Base-by-base conservation (phyloP, 2,888 invertebrate species). In the Oscheius onirici region DNA sequence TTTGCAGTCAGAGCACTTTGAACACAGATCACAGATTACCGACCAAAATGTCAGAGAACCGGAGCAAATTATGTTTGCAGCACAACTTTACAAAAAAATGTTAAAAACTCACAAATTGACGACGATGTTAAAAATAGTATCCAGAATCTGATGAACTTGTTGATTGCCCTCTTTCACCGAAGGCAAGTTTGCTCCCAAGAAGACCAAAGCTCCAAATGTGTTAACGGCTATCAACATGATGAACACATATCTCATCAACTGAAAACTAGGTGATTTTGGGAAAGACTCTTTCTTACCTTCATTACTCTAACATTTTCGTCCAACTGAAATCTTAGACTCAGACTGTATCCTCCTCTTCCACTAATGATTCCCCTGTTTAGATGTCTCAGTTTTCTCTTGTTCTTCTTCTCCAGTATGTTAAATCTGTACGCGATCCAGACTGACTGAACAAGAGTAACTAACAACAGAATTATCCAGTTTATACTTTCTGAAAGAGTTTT, bases 251-350 rank as follows among this genome's bases (percentile, higher is more conserved):
- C 34, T 46, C 63, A 63, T 49, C 34, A 63, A 34, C 63, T 63
- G 60, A 6, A 58, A n/a, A n/a, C n/a, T n/a, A n/a, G n/a, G n/a
- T 20, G 22, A 52, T 11, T 5, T 17, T 43, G 20, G 11, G 10
- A 24, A 20, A 22, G 5, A 22, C 15, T 28, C 34, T 34, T 8
- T 6, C 34, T 60, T 20, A 60, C 60, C 44, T 22, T 41, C 60
- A 60, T 63, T 1, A 49, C 34, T 26, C 63, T 24, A 8, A 63
- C 8, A 26, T 63, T 63, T 24, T 63, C 63, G 3, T 46, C 63
- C 26, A 63, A 34, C 28, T 63, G 63, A 28, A 28, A 63, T 26
- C 63, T 22, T n/a, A 63, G n/a, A 49, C 63, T 63, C n/a, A 63
- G 49, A 28, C 49, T 49, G 28, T 63, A 63, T 28, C 49, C 3